A percentile compares a stretch with the other conserved stretches of the same genome.
Evolutionary conservation across 2,888 invertebrate genomes (phyloP).

Genomic region (Bimastos eiseni): DNA sequence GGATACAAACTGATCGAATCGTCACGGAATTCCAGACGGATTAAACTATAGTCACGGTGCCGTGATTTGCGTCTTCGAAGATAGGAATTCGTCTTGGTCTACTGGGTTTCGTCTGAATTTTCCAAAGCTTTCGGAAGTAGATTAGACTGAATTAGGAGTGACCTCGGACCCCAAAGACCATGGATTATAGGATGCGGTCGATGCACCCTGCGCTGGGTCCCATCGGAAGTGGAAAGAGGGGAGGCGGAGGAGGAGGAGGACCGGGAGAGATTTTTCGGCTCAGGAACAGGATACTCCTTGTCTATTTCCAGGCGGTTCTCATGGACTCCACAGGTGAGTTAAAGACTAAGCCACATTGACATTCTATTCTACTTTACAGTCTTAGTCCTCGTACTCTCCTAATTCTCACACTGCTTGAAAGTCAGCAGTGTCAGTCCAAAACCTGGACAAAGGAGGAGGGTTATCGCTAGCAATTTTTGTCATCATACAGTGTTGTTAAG

Average conservation of each 20-base stretch:
- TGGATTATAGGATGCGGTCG: conserved; percentile 4
- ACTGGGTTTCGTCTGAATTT: neutral
- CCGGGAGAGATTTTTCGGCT: neutral
- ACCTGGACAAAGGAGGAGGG: too few species aligned
- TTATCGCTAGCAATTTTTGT: too few species aligned
- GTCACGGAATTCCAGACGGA: neutral
- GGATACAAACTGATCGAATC: neutral
- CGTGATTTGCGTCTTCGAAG: neutral
- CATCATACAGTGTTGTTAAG: too few species aligned
- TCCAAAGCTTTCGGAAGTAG: too few species aligned
- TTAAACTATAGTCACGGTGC: neutral
- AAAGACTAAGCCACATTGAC: neutral
- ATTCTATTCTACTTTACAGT: neutral
- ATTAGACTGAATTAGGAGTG: neutral
- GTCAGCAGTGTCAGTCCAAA: too few species aligned
- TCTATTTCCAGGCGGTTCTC: conserved; percentile 8
- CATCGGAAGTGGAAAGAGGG: neutral
- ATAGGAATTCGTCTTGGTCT: neutral
- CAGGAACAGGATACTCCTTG: neutral
- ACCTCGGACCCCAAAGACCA: neutral
- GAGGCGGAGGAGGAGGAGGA: conserved; percentile 2
- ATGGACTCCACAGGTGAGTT: conserved; percentile 15
- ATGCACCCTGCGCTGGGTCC: neutral
- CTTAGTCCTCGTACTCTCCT: too few species aligned
- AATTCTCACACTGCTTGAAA: too few species aligned